Conservation (phyloP, 2,797 vertebrate species). For the Urophycis tenuis region DNA sequence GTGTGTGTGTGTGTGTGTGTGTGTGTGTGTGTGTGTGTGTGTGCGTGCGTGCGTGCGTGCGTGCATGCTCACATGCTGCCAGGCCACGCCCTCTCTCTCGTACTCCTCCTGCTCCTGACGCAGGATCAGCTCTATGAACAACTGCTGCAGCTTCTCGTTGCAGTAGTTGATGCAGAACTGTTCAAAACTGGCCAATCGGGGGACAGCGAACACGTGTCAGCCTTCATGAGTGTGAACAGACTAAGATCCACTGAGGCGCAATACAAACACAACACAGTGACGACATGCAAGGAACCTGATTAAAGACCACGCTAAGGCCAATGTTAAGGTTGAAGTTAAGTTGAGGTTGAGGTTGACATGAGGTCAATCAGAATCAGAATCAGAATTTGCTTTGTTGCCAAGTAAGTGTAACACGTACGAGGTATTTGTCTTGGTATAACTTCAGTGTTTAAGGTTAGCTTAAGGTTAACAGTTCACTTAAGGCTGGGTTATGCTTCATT, state of each 20-base stretch:
- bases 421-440: too few species aligned
- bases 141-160: conserved; percentile 83
- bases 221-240: too few species aligned
- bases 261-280: neutral
- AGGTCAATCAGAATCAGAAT: neutral
- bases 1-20: neutral
- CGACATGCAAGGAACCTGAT: neutral
- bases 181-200: conserved; percentile 74
- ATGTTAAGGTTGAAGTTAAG: neutral
- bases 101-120: conserved; percentile 87
- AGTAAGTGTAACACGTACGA: too few species aligned
- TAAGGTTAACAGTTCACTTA: neutral
- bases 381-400: too few species aligned
- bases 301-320: neutral
- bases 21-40: neutral
- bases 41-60: neutral
- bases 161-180: conserved; percentile 87
- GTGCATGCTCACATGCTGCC: conserved; percentile 62
- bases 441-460: too few species aligned
- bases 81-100: conserved; percentile 81
- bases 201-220: neutral
- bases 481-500: neutral
- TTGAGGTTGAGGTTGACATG: neutral
- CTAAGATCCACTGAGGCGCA: neutral
- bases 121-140: conserved; percentile 82